Evolutionary conservation across 2,888 invertebrate species (phyloP).

Genomic region (Hypomecis punctinalis): DNA sequence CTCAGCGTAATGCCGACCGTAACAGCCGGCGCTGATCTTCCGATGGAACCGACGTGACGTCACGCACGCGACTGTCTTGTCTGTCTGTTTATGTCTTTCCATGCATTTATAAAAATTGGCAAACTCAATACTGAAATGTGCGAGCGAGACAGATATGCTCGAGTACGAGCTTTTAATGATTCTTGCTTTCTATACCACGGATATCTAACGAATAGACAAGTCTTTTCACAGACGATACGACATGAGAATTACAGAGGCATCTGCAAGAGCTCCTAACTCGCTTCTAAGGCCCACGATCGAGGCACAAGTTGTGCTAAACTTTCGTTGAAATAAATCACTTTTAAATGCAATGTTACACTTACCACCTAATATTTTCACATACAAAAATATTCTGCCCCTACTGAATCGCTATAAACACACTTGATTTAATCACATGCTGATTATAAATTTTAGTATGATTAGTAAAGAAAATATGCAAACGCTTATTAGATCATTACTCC

Average conservation of each 20-base stretch:
- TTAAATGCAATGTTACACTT: constrained; percentile 73
- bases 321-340: constrained; percentile 33
- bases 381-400: constrained; percentile 81
- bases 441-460: constrained; percentile 52
- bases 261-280: background rate
- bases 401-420: constrained; percentile 75
- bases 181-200: no score
- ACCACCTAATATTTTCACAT: constrained; percentile 71
- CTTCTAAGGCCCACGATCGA: constrained; percentile 35
- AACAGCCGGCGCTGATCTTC: no score
- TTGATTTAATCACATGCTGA: constrained; percentile 58
- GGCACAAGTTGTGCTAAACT: constrained; percentile 46
- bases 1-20: no score
- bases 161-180: no score
- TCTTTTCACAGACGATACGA: background rate
- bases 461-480: constrained; percentile 47
- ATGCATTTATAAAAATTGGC: no score
- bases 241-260: background rate
- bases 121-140: no score
- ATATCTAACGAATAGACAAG: no score
- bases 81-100: no score
- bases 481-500: constrained; percentile 39
- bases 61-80: no score
- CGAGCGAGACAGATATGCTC: no score
- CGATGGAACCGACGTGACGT: no score